Percentiles rank a stretch among this genome's conserved stretches.
Evolutionary conservation across 2,888 invertebrate genomes (phyloP).

Genomic region (Pediacus dermestoides): DNA sequence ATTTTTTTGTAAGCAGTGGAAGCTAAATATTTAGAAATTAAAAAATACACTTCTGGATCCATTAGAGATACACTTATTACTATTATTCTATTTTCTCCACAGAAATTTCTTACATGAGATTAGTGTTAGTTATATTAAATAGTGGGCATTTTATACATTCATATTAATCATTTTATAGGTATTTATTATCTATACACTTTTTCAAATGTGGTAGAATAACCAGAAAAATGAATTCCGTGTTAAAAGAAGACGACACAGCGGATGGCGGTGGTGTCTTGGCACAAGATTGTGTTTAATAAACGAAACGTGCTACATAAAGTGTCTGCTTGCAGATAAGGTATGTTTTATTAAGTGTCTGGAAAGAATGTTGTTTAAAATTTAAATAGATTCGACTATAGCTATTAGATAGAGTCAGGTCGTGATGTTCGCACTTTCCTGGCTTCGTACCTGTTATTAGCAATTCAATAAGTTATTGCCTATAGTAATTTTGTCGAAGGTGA

Average conservation of each 20-base stretch:
- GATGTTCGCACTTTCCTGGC: constrained; percentile 35
- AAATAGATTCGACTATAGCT: constrained; percentile 29
- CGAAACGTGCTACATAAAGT: constrained; percentile 16
- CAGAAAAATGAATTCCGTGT: too few species aligned
- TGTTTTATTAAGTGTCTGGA: constrained; percentile 28
- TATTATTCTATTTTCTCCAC: too few species aligned
- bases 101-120: too few species aligned
- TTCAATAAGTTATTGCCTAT: constrained; percentile 27
- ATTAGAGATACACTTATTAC: too few species aligned
- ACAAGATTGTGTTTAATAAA: constrained; percentile 12
- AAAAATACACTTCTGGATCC: too few species aligned
- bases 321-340: constrained; percentile 14
- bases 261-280: not conserved
- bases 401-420: constrained; percentile 25
- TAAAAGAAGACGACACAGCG: constrained; percentile 2
- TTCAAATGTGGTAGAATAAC: too few species aligned
- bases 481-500: constrained; percentile 29
- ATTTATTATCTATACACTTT: too few species aligned
- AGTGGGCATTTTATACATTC: too few species aligned
- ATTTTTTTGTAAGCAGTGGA: too few species aligned
- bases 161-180: too few species aligned
- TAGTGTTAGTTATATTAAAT: too few species aligned
- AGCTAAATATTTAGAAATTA: too few species aligned
- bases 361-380: constrained; percentile 30
- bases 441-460: constrained; percentile 29